Evolutionary conservation across 2,888 invertebrate genomes (phyloP).

Genomic region (Hanleya hanleyi): DNA sequence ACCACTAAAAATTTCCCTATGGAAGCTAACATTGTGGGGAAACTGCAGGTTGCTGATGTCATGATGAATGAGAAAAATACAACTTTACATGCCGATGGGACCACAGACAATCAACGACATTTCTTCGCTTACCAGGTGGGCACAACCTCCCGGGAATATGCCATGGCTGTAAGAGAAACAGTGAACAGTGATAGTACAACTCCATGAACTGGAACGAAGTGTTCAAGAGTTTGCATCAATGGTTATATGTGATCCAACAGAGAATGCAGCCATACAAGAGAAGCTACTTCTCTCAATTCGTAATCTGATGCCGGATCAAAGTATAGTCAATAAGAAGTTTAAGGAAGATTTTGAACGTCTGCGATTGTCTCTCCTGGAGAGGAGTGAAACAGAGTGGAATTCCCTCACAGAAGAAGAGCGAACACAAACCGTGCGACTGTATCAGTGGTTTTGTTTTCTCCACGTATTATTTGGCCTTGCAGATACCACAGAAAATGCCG

Average conservation of each 20-base stretch:
- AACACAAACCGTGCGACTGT: too few species aligned
- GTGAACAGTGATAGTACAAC: background rate
- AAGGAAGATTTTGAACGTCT: background rate
- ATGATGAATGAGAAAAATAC: too few species aligned
- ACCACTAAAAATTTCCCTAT: too few species aligned
- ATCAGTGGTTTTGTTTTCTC: background rate
- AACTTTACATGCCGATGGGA: too few species aligned
- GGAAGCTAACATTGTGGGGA: too few species aligned
- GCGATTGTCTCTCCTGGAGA: background rate
- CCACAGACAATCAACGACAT: too few species aligned
- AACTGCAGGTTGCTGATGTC: too few species aligned
- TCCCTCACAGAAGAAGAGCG: background rate
- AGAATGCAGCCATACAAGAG: background rate
- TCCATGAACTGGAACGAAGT: background rate
- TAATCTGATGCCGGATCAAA: background rate
- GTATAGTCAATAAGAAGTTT: background rate
- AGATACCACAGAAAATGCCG: background rate
- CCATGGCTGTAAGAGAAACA: background rate
- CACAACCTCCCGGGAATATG: background rate
- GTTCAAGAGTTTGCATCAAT: background rate
- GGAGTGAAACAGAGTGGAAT: background rate
- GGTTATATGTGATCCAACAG: background rate
- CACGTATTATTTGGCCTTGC: background rate
- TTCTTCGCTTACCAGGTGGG: background rate
- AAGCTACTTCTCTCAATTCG: background rate